Base-by-base conservation (phyloP, 2,888 invertebrate species). In the Sinhomidia bicolor region DNA sequence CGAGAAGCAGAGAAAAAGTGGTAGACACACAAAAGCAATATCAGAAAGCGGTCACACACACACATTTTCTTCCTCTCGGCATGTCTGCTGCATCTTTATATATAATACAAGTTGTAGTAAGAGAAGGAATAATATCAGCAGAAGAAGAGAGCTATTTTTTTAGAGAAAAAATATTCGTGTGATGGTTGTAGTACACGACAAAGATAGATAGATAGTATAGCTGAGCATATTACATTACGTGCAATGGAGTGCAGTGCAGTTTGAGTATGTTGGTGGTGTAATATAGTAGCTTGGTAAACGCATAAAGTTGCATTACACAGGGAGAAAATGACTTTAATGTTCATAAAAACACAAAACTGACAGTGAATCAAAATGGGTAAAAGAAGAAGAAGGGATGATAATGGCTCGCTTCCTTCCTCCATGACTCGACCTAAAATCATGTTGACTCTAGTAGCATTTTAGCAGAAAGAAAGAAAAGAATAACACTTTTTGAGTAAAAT, bases 301-400 rank as follows among this genome's bases (percentile, higher is more conserved):
- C 86, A 87, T 87, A 87, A 87, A 87, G 81, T 87, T 87, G 81
- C 86, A 87, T 87, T 87, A 87, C 86, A 87, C 60, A 71, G 74
- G 81, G 86, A 87, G 81, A 87, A 80, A 81, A 81, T 81, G 80
- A 81, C 81, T 87, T 87, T 87, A 87, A 87, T 87, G 86, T 87
- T 87, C 86, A 87, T 87, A 81, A 81, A 87, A 86, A 60, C 60
- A 62, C 78, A 86, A 76, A 87, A 81, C 79, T 87, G 86, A 81
- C 86, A 87, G 81, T 87, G 86, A 87, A 87, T 87, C 86, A 87
- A 87, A 87, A 87, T 54, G 71, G 71, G 81, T 41, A 78, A 81
- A 51, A 81, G 65, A 81, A 65, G 41, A 82, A 81, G 68, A 82
- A 80, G 23, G 62, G 81, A 81, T 81, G 86, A 71, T 87, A 87